Percentiles rank a stretch among this genome's conserved stretches.
These are phyloP conservation scores for Tholera decimalis DNA, from an alignment of 2,888 invertebrate species.

Conservation along the genomic window DNA sequence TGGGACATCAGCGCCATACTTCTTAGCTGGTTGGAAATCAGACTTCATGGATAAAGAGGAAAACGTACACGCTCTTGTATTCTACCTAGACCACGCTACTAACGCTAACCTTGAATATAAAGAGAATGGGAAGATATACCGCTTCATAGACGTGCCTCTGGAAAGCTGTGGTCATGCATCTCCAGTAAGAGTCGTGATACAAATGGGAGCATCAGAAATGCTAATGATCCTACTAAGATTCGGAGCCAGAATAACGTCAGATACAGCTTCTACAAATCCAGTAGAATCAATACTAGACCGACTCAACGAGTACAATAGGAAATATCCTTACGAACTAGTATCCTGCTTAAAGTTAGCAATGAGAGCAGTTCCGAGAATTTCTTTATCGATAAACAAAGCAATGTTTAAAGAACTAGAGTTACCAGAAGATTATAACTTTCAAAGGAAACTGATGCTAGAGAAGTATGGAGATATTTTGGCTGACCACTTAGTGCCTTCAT, in stretches of 20 bases:
- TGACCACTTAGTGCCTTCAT: slow-evolving; percentile 91
- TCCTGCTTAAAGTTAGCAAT: slow-evolving; percentile 93
- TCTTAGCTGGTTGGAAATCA: slow-evolving; percentile 96
- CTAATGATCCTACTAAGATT: slow-evolving; percentile 94
- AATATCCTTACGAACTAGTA: slow-evolving; percentile 93
- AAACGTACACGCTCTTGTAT: slow-evolving; percentile 94
- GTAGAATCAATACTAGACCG: slow-evolving; percentile 93
- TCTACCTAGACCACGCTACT: slow-evolving; percentile 95
- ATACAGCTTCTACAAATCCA: slow-evolving; percentile 92
- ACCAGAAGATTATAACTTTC: slow-evolving; percentile 86
- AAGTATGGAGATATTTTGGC: slow-evolving; percentile 89
- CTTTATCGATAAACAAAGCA: slow-evolving; percentile 85
- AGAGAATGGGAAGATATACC: slow-evolving; percentile 78
- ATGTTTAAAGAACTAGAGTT: slow-evolving; percentile 78
- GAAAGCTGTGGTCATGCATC: slow-evolving; percentile 95
- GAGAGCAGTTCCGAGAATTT: slow-evolving; percentile 92
- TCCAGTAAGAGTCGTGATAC: slow-evolving; percentile 94
- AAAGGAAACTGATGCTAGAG: slow-evolving; percentile 83
- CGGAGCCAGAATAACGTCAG: slow-evolving; percentile 92
- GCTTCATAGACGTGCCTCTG: slow-evolving; percentile 95
- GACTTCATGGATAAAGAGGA: slow-evolving; percentile 95
- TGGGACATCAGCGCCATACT: slow-evolving; percentile 95
- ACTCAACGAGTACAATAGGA: slow-evolving; percentile 92
- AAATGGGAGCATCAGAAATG: slow-evolving; percentile 94
- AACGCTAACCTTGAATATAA: slow-evolving; percentile 92